phyloP scores from a whole-genome alignment of 2,888 invertebrate species.

The Ophioninae sp. region DNA sequence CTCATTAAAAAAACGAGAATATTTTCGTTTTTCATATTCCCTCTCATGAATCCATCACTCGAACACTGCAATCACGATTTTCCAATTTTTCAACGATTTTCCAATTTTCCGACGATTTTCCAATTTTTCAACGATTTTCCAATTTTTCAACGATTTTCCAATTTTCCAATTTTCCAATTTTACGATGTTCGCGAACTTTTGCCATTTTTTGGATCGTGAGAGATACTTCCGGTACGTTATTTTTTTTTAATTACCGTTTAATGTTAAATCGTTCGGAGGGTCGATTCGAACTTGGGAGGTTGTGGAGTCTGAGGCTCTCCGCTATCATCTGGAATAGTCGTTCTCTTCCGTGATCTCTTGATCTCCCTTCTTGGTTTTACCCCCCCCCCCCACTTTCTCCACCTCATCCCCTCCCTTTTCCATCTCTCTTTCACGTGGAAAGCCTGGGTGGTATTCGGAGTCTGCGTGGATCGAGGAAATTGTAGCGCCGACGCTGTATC shows the following conservation, averaged over 20 bases:
- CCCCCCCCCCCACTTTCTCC: constrained; percentile 38
- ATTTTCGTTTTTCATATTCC: neutral
- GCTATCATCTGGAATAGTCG: constrained; percentile 63
- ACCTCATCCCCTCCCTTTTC: constrained; percentile 26
- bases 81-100: too few relatives aligned
- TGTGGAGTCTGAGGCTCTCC: constrained; percentile 55
- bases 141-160: too few relatives aligned
- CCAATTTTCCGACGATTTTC: too few relatives aligned
- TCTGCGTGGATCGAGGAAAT: constrained; percentile 67
- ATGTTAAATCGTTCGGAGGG: constrained; percentile 43
- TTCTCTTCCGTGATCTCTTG: constrained; percentile 4
- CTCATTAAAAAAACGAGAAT: constrained; percentile 1
- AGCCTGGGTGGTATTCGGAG: constrained; percentile 63
- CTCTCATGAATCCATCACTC: neutral
- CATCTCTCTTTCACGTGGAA: constrained; percentile 41
- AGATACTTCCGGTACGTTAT: too few relatives aligned
- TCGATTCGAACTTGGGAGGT: constrained; percentile 59
- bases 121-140: too few relatives aligned
- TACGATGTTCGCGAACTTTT: too few relatives aligned
- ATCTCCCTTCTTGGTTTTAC: constrained; percentile 53
- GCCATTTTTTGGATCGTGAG: too few relatives aligned
- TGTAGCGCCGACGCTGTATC: constrained; percentile 49
- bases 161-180: too few relatives aligned
- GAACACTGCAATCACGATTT: neutral
- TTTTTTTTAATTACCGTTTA: constrained; percentile 14